These are phyloP conservation scores for Manis pentadactyla DNA, from an alignment of 2,797 vertebrate genomes.

Conservation along the genomic window DNA sequence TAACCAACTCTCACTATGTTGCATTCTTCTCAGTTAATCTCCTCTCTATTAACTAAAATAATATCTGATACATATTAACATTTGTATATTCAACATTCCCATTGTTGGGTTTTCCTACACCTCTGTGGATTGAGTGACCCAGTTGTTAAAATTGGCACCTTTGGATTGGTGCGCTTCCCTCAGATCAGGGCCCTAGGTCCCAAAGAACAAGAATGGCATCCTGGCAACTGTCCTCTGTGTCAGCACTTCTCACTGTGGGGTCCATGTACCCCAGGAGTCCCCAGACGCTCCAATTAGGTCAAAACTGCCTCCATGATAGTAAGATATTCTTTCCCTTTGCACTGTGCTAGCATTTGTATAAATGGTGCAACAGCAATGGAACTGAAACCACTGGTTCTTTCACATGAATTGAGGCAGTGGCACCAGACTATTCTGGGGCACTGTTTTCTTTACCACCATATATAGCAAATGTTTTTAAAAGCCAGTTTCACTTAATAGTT, in stretches of 20 bases:
- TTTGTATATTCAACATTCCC: background rate
- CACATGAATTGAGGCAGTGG: background rate
- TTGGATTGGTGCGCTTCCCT: background rate
- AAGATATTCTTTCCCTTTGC: background rate
- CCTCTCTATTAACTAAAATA: background rate
- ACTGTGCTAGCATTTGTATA: background rate
- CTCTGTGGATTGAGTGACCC: background rate
- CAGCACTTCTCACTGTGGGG: background rate
- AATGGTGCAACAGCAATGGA: background rate
- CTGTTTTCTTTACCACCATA: background rate
- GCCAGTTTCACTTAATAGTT: background rate
- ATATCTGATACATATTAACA: background rate
- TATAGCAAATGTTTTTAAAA: background rate
- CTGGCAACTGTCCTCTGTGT: background rate
- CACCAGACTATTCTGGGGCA: background rate
- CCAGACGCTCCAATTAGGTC: background rate
- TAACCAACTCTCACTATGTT: background rate
- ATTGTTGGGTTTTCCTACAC: background rate
- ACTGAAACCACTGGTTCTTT: background rate
- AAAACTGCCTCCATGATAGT: background rate
- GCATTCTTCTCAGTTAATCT: background rate
- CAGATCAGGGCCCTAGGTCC: background rate
- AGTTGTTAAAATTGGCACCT: background rate
- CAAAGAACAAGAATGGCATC: background rate
- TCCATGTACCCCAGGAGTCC: background rate